These are phyloP conservation scores for Raja brachyura DNA, from an alignment of 2,113 vertebrate species.

Conservation along the genomic window DNA sequence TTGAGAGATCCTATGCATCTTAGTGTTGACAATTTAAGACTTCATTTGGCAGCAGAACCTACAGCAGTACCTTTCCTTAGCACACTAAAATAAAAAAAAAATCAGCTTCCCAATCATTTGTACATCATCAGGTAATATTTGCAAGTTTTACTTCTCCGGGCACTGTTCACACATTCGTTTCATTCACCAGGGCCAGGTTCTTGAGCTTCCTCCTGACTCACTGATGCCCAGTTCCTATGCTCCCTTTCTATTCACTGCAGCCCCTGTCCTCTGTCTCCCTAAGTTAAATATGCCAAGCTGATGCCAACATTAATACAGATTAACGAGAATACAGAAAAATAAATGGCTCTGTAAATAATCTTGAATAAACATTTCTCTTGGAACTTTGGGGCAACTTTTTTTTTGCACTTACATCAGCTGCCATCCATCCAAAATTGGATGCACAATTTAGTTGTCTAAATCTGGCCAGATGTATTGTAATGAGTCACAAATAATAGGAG, in stretches of 20 bases:
- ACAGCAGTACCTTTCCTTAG: too few relatives aligned
- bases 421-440: not conserved
- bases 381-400: not conserved
- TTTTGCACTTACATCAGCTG: not conserved
- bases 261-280: too few relatives aligned
- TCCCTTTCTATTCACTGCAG: too few relatives aligned
- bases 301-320: not conserved
- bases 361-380: not conserved
- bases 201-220: too few relatives aligned
- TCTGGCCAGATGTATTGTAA: not conserved
- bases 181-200: too few relatives aligned
- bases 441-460: not conserved
- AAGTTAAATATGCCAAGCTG: not conserved
- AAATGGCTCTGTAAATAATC: not conserved
- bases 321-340: not conserved
- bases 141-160: too few relatives aligned
- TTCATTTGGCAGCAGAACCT: not conserved
- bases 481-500: not conserved
- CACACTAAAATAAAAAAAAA: too few relatives aligned
- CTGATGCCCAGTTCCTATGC: too few relatives aligned
- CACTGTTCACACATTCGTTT: too few relatives aligned
- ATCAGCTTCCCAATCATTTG: too few relatives aligned
- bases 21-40: not conserved
- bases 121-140: too few relatives aligned
- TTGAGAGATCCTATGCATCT: not conserved